phyloP scores from a whole-genome alignment of 2,113 vertebrate species.

The Lepidothrix coronata region DNA sequence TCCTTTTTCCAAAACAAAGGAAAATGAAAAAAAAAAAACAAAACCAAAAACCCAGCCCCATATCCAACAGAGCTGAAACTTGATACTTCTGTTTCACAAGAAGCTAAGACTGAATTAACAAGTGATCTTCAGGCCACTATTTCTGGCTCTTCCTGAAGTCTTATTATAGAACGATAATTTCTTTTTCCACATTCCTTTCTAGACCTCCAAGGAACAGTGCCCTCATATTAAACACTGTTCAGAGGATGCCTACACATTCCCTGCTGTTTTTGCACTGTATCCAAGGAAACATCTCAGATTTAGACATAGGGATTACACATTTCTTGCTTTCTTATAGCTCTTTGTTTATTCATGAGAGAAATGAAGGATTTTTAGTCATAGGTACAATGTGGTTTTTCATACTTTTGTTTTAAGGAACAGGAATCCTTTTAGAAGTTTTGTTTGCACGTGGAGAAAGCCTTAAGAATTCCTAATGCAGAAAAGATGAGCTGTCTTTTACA shows the following conservation, averaged over 20 bases:
- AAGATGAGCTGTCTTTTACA: background rate
- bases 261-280: constrained; percentile 64
- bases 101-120: background rate
- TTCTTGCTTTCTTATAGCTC: constrained; percentile 59
- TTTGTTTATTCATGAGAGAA: constrained; percentile 63
- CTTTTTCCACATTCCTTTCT: constrained; percentile 49
- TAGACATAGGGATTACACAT: constrained; percentile 67
- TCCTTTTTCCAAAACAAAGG: background rate
- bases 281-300: constrained; percentile 61
- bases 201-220: constrained; percentile 29
- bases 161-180: constrained; percentile 49
- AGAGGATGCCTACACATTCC: constrained; percentile 59
- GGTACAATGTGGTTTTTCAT: constrained; percentile 51
- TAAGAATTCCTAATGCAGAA: background rate
- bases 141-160: constrained; percentile 20
- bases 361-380: constrained; percentile 61
- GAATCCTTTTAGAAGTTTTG: background rate
- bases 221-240: constrained; percentile 45
- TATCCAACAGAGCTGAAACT: background rate
- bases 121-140: background rate
- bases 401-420: background rate
- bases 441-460: background rate
- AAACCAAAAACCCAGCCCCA: background rate
- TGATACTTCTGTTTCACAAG: background rate
- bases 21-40: background rate